phyloP scores from a whole-genome alignment of 2,888 invertebrate genomes.

The Drosophila aldrichi region DNA sequence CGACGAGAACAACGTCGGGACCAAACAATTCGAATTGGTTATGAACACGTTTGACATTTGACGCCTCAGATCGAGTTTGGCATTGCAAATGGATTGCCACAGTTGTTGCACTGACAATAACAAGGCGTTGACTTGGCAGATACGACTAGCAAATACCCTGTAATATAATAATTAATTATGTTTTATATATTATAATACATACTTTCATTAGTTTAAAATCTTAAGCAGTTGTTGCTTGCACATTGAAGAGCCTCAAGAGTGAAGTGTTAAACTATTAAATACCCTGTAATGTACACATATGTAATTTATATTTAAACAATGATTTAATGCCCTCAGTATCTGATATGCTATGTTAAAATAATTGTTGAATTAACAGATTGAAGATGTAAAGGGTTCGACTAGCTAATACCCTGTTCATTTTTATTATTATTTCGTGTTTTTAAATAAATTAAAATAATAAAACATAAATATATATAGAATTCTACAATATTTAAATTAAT shows the following conservation, averaged over 20 bases:
- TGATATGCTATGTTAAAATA: neutral
- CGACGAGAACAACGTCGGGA: neutral
- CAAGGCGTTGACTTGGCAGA: neutral
- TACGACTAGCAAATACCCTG: neutral
- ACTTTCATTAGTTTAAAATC: neutral
- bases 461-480: too few species aligned
- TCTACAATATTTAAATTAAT: too few species aligned
- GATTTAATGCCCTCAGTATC: neutral
- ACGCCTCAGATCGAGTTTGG: conserved; percentile 29
- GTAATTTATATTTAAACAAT: neutral
- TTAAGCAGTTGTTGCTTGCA: neutral
- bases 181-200: too few species aligned
- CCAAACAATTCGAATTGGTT: conserved; percentile 42
- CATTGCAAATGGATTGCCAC: conserved; percentile 47
- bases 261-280: neutral
- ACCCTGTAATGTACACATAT: neutral
- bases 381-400: neutral
- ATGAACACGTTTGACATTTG: conserved; percentile 55
- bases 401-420: too few species aligned
- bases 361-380: neutral
- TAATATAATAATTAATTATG: too few species aligned
- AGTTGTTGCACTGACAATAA: conserved; percentile 35
- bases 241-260: neutral
- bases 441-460: too few species aligned
- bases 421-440: too few species aligned